These are phyloP conservation scores for Wiebesia pumilae DNA, from an alignment of 1,140 invertebrate genomes.

Conservation along the genomic window DNA sequence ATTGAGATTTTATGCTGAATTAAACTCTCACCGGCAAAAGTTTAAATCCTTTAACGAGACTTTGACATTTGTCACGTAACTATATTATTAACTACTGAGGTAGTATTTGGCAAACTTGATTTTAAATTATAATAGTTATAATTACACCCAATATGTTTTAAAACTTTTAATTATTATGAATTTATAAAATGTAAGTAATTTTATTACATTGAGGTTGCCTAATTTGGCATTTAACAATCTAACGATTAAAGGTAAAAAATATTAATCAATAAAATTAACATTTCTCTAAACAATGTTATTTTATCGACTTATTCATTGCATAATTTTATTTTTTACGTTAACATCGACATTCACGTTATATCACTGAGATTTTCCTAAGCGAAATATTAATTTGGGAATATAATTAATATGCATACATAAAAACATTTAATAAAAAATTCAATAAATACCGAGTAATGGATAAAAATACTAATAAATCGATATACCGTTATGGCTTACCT, in stretches of 20 bases:
- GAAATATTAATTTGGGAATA: background rate
- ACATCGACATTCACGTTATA: too few species aligned
- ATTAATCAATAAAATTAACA: too few species aligned
- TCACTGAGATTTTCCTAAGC: background rate
- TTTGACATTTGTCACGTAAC: background rate
- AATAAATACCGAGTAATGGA: too few species aligned
- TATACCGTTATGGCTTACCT: too few species aligned
- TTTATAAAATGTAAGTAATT: background rate
- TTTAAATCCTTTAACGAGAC: constrained; percentile 19
- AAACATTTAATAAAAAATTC: too few species aligned
- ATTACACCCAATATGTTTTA: background rate
- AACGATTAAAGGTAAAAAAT: too few species aligned
- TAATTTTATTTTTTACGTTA: too few species aligned
- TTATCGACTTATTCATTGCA: too few species aligned
- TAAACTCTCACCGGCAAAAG: constrained; percentile 12
- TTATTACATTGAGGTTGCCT: background rate
- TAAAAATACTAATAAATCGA: too few species aligned
- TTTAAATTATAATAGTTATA: background rate
- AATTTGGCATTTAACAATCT: too few species aligned
- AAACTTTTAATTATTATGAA: background rate
- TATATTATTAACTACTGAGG: background rate
- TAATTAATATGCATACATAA: too few species aligned
- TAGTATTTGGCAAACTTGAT: background rate
- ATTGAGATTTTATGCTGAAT: background rate
- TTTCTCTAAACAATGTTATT: too few species aligned